Evolutionary conservation across 2,888 invertebrate species (phyloP).

Genomic region (Endomychus coccineus): DNA sequence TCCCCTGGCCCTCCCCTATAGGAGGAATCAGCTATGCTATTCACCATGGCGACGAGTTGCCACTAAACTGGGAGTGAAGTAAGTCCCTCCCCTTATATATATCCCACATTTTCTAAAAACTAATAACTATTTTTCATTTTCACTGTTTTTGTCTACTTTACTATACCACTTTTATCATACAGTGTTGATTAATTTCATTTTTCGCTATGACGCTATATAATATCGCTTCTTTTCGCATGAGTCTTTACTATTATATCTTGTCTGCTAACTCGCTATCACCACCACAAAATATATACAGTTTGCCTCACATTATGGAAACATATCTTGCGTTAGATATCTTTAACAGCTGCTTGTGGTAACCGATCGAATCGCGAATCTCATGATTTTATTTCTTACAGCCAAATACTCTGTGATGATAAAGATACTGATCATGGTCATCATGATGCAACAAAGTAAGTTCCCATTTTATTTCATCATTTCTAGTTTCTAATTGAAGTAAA

Average conservation of each 20-base stretch:
- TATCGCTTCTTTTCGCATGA: slow-evolving; percentile 13
- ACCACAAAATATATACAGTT: neutral
- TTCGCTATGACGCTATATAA: slow-evolving; percentile 3
- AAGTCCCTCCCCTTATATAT: slow-evolving; percentile 55
- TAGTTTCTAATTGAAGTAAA: too few species aligned
- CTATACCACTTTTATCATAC: slow-evolving; percentile 12
- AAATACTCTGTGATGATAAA: slow-evolving; percentile 60
- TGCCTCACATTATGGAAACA: too few species aligned
- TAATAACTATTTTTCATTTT: slow-evolving; percentile 11
- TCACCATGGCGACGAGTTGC: slow-evolving; percentile 91
- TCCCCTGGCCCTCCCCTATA: slow-evolving; percentile 43
- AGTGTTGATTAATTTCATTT: too few species aligned
- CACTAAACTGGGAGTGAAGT: slow-evolving; percentile 92
- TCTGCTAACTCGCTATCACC: neutral
- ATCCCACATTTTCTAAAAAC: slow-evolving; percentile 18
- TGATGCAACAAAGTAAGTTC: slow-evolving; percentile 49
- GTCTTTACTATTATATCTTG: slow-evolving; percentile 8
- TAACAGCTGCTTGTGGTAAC: too few species aligned
- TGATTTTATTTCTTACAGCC: slow-evolving; percentile 48
- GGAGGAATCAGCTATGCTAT: slow-evolving; percentile 69
- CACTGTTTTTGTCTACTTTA: slow-evolving; percentile 8
- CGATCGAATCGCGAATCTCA: too few species aligned
- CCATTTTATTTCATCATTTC: too few species aligned
- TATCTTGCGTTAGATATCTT: neutral
- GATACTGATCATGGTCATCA: slow-evolving; percentile 51